Conservation (phyloP, 2,888 invertebrate genomes). For the Marasmarcha lunaedactyla region DNA sequence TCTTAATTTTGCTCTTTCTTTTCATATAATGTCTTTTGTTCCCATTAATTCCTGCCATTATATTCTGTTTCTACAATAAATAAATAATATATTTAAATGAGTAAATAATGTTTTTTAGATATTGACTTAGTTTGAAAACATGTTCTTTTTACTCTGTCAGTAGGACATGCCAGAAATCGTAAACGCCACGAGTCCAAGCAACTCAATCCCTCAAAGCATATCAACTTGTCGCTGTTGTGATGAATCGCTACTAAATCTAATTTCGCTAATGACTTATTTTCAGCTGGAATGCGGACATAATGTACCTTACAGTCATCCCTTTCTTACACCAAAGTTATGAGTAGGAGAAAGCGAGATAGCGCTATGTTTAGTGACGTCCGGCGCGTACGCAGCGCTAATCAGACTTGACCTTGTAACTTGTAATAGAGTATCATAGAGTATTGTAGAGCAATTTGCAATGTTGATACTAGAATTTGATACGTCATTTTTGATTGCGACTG, state of each 20-base stretch:
- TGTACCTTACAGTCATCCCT: slow-evolving; percentile 25
- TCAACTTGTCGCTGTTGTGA: slow-evolving; percentile 6
- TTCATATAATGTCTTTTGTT: too few relatives aligned
- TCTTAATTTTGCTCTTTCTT: too few relatives aligned
- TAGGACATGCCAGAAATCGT: too few relatives aligned
- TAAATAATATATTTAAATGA: too few relatives aligned
- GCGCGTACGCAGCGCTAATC: slow-evolving; percentile 35
- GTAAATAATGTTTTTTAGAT: too few relatives aligned
- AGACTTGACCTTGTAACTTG: slow-evolving; percentile 61
- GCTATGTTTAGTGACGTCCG: slow-evolving; percentile 17
- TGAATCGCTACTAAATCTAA: slow-evolving; percentile 24
- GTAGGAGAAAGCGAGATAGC: slow-evolving; percentile 23
- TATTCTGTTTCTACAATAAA: too few relatives aligned
- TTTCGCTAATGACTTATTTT: slow-evolving; percentile 52
- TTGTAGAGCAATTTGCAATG: slow-evolving; percentile 33
- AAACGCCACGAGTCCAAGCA: too few relatives aligned
- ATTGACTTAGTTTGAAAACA: too few relatives aligned
- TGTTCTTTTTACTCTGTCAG: too few relatives aligned
- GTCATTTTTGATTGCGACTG: slow-evolving; percentile 7
- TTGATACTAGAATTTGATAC: slow-evolving; percentile 9
- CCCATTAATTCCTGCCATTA: too few relatives aligned
- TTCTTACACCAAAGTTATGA: slow-evolving; percentile 21
- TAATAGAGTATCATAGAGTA: slow-evolving; percentile 29
- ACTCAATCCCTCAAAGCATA: too few relatives aligned
- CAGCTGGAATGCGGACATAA: slow-evolving; percentile 47